Evolutionary conservation across 2,888 invertebrate species (phyloP).

Genomic region (Drosophila glabriapex): DNA sequence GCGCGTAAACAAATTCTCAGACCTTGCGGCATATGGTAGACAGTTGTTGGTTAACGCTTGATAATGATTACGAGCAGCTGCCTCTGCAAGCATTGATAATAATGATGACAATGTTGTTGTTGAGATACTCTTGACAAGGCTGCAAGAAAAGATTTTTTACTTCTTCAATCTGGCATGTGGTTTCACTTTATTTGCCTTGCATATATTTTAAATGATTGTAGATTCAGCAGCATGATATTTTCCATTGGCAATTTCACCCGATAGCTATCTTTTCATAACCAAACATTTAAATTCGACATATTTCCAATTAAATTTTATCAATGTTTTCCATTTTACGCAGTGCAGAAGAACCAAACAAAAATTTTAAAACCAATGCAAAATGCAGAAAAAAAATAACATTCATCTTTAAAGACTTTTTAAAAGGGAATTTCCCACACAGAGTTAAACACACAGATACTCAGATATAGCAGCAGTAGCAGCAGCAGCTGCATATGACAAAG

Average conservation of each 20-base stretch:
- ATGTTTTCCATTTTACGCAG: not conserved
- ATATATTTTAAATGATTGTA: constrained; percentile 10
- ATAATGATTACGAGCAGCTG: constrained; percentile 56
- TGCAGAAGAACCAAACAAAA: not conserved
- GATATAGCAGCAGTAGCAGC: constrained; percentile 14
- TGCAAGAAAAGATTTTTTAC: constrained; percentile 6
- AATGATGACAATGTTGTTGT: constrained; percentile 28
- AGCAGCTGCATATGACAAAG: constrained; percentile 64
- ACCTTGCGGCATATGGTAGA: constrained; percentile 48
- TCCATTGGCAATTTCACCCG: not conserved
- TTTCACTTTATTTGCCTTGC: constrained; percentile 21
- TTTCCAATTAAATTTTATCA: not conserved
- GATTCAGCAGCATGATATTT: not conserved
- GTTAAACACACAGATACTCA: constrained; percentile 1
- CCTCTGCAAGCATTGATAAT: constrained; percentile 22
- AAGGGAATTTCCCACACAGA: not conserved
- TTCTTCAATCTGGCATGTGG: constrained; percentile 1
- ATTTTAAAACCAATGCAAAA: not conserved
- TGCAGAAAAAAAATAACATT: not conserved
- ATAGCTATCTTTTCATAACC: not conserved
- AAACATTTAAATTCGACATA: not conserved
- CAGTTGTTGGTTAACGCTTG: constrained; percentile 23
- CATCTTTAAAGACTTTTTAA: not conserved
- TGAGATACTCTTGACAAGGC: constrained; percentile 9
- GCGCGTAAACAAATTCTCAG: constrained; percentile 66